Evolutionary conservation across 2,888 invertebrate species (phyloP).

Genomic region (Lepidochitona cinerea): DNA sequence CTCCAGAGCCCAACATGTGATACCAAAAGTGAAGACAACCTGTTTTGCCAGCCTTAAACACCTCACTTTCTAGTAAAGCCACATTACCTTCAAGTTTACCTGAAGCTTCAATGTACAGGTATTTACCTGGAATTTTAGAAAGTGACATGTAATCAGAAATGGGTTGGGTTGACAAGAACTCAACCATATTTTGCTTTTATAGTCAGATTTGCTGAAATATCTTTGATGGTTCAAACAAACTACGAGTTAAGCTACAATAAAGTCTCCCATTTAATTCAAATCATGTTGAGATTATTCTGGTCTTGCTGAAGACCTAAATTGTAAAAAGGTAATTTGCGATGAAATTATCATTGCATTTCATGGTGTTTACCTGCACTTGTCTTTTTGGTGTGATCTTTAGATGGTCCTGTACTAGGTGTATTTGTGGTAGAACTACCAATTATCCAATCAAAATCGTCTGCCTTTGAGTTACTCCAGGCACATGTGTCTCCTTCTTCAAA

Average conservation of each 20-base stretch:
- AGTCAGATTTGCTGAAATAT: too few relatives aligned
- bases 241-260: too few relatives aligned
- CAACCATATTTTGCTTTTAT: too few relatives aligned
- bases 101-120: slow-evolving; percentile 60
- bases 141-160: neutral
- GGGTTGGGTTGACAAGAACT: too few relatives aligned
- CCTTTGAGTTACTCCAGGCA: slow-evolving; percentile 45
- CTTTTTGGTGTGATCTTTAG: slow-evolving; percentile 50
- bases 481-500: slow-evolving; percentile 52
- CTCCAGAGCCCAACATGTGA: slow-evolving; percentile 50
- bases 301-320: too few relatives aligned
- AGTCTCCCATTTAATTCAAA: too few relatives aligned
- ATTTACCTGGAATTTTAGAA: slow-evolving; percentile 53
- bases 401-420: slow-evolving; percentile 44
- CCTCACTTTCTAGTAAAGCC: slow-evolving; percentile 33
- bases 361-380: slow-evolving; percentile 20
- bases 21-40: slow-evolving; percentile 44
- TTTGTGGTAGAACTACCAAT: slow-evolving; percentile 37
- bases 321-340: too few relatives aligned
- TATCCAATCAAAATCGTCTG: slow-evolving; percentile 57
- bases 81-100: slow-evolving; percentile 38
- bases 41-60: neutral
- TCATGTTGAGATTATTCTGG: too few relatives aligned
- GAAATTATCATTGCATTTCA: too few relatives aligned
- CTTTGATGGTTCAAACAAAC: too few relatives aligned